A percentile compares a stretch with the other conserved stretches of the same genome.
These are phyloP conservation scores for Oostethus manadensis DNA, from an alignment of 2,113 vertebrate species.

Conservation along the genomic window DNA sequence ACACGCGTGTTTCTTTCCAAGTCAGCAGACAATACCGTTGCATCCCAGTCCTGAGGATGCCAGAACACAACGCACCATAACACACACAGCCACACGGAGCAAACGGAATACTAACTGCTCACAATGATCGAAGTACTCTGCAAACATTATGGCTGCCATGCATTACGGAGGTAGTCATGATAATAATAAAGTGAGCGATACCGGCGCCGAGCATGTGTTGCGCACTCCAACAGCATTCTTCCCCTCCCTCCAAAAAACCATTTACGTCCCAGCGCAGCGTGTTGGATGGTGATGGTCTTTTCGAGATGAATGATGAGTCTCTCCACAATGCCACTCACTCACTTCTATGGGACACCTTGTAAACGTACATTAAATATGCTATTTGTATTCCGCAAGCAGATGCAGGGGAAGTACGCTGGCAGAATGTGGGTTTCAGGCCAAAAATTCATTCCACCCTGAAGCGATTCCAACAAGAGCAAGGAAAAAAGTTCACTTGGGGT, in stretches of 20 bases:
- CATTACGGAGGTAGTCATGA: neutral
- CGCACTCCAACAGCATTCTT: neutral
- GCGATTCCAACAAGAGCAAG: conserved; percentile 14
- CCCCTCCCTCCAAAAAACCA: neutral
- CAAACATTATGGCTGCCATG: neutral
- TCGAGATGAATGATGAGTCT: neutral
- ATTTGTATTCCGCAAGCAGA: conserved; percentile 29
- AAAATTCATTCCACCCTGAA: conserved; percentile 24
- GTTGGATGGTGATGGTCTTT: neutral
- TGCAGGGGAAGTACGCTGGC: conserved; percentile 30
- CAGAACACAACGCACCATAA: too few relatives aligned
- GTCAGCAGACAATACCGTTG: too few relatives aligned
- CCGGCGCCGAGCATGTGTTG: neutral
- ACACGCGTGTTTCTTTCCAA: too few relatives aligned
- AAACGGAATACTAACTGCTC: too few relatives aligned
- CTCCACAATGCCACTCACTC: neutral
- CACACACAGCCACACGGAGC: too few relatives aligned
- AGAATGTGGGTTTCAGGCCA: conserved; percentile 45
- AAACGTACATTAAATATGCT: conserved; percentile 28
- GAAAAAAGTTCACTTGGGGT: conserved; percentile 46
- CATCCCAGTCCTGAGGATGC: too few relatives aligned
- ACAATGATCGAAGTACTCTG: neutral
- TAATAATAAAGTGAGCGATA: neutral
- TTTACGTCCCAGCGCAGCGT: neutral
- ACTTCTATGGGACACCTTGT: conserved; percentile 22